Percentiles rank a stretch among this genome's conserved stretches.
phyloP scores from a whole-genome alignment of 2,113 vertebrate genomes.

The Picathartes gymnocephalus region DNA sequence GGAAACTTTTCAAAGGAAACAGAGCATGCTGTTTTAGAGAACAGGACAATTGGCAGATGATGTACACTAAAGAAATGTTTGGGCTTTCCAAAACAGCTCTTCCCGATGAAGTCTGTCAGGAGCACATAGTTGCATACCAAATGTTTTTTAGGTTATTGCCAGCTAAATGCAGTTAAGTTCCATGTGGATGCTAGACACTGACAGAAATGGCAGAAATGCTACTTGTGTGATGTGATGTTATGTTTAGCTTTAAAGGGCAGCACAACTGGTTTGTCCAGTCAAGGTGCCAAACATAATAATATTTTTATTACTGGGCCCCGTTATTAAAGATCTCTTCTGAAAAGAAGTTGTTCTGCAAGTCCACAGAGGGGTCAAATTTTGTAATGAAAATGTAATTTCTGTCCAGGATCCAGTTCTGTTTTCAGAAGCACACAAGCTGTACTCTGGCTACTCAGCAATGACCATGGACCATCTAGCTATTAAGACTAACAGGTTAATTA shows the following conservation, averaged over 20 bases:
- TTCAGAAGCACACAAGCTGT: not conserved
- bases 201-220: not conserved
- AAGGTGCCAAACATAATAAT: not conserved
- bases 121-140: not conserved
- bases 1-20: not conserved
- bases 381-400: not conserved
- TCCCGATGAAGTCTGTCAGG: not conserved
- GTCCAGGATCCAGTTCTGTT: not conserved
- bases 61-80: not conserved
- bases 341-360: not conserved
- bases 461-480: not conserved
- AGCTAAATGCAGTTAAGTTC: not conserved
- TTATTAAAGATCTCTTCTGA: not conserved
- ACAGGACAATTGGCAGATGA: not conserved
- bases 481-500: not conserved
- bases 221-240: not conserved
- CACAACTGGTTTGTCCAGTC: constrained; percentile 38
- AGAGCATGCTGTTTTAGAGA: not conserved
- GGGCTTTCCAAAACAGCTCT: not conserved
- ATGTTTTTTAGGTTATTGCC: not conserved
- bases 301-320: not conserved
- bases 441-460: not conserved
- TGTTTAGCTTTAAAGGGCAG: not conserved
- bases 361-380: not conserved
- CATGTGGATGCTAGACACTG: not conserved